phyloP scores from a whole-genome alignment of 2,888 invertebrate species.

The Tetragonisca angustula region DNA sequence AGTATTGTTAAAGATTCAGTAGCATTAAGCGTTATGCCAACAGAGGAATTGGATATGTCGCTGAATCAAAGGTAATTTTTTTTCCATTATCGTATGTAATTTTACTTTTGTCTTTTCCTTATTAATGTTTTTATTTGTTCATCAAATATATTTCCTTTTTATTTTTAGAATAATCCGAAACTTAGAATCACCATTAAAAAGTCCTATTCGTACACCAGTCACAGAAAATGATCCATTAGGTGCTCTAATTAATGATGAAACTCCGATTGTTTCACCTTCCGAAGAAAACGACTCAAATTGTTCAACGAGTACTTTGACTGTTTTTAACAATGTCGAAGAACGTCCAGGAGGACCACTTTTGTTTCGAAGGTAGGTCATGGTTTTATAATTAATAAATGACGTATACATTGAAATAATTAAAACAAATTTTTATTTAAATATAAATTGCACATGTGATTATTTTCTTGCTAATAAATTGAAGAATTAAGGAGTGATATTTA shows the following conservation, averaged over 20 bases:
- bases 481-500: too few species aligned
- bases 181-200: constrained; percentile 81
- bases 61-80: constrained; percentile 77
- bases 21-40: constrained; percentile 73
- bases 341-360: constrained; percentile 82
- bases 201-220: constrained; percentile 90
- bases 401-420: not conserved
- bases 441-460: not conserved
- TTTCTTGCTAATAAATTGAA: not conserved
- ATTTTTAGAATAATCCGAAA: constrained; percentile 74
- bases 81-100: not conserved
- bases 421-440: not conserved
- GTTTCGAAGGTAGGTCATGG: constrained; percentile 77
- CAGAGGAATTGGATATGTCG: constrained; percentile 77
- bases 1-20: constrained; percentile 82
- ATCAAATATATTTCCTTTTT: not conserved
- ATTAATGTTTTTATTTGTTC: not conserved
- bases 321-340: constrained; percentile 80
- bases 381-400: not conserved
- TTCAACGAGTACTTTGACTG: constrained; percentile 82
- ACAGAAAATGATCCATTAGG: constrained; percentile 97
- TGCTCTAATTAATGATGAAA: constrained; percentile 86
- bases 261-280: constrained; percentile 82
- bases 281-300: constrained; percentile 83
- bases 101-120: not conserved